Evolutionary conservation across 2,113 vertebrate species (phyloP).

Genomic region (Thermophis baileyi): DNA sequence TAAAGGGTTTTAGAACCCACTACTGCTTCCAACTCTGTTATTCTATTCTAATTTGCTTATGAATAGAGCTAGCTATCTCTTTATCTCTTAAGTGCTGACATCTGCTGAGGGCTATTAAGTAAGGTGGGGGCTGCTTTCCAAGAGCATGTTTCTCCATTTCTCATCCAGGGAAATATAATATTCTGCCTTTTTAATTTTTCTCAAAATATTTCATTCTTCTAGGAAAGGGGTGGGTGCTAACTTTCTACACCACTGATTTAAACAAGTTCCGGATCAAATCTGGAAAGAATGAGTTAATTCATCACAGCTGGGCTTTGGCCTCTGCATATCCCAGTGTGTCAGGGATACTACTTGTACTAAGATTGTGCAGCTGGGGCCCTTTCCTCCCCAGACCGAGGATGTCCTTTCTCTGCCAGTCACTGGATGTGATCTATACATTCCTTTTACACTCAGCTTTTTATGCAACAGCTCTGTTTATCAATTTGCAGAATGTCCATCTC

Average conservation of each 20-base stretch:
- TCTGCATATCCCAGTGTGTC: background rate
- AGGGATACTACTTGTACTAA: slow-evolving; percentile 3
- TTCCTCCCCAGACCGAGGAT: background rate
- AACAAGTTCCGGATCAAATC: background rate
- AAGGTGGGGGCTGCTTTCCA: too few species aligned
- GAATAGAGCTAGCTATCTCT: too few species aligned
- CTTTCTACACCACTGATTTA: background rate
- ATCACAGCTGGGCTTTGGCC: slow-evolving; percentile 17
- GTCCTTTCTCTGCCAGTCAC: slow-evolving; percentile 27
- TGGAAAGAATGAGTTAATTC: slow-evolving; percentile 11
- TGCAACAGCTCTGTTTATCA: background rate
- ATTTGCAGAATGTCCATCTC: background rate
- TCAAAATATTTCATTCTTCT: too few species aligned
- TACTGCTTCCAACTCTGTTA: too few species aligned
- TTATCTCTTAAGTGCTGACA: too few species aligned
- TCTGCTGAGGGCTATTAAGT: too few species aligned
- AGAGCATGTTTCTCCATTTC: too few species aligned
- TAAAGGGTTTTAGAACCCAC: too few species aligned
- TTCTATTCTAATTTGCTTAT: too few species aligned
- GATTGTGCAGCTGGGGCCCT: slow-evolving; percentile 11
- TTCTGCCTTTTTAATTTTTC: too few species aligned
- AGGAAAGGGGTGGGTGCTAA: too few species aligned
- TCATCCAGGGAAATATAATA: too few species aligned
- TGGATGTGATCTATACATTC: background rate
- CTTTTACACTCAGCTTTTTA: slow-evolving; percentile 22